Conservation (phyloP, 1,140 invertebrate genomes). For the Tribolium madens region DNA sequence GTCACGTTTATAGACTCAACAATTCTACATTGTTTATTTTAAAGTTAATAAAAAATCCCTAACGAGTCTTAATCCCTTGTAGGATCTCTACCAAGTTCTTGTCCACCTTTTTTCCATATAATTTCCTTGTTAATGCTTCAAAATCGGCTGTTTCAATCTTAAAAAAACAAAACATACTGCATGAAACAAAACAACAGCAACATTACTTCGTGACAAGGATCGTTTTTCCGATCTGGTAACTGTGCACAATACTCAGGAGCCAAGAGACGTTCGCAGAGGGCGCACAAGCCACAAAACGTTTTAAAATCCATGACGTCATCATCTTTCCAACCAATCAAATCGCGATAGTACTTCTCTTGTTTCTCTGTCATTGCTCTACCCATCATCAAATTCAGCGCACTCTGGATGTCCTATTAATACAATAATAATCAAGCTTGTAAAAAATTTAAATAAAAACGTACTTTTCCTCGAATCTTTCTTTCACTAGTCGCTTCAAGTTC, state of each 20-base stretch:
- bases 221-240: slow-evolving; percentile 60
- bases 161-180: slow-evolving; percentile 41
- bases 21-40: too few relatives aligned
- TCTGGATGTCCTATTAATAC: slow-evolving; percentile 64
- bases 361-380: slow-evolving; percentile 69
- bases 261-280: slow-evolving; percentile 72
- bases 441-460: slow-evolving; percentile 29
- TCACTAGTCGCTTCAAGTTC: slow-evolving; percentile 58
- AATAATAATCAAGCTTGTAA: slow-evolving; percentile 17
- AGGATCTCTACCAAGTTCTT: slow-evolving; percentile 58
- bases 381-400: slow-evolving; percentile 73
- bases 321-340: slow-evolving; percentile 68
- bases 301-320: slow-evolving; percentile 71
- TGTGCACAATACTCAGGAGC: slow-evolving; percentile 60
- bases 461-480: slow-evolving; percentile 62
- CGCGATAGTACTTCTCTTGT: slow-evolving; percentile 66
- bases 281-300: slow-evolving; percentile 77
- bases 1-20: slow-evolving; percentile 54
- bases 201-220: slow-evolving; percentile 64
- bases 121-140: slow-evolving; percentile 60
- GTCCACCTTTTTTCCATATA: slow-evolving; percentile 58
- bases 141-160: slow-evolving; percentile 66
- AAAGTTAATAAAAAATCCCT: neutral
- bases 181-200: neutral
- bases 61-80: slow-evolving; percentile 57